These are phyloP conservation scores for Choloepus hoffmanni DNA, from an alignment of 2,113 vertebrate species.

Conservation along the genomic window DNA sequence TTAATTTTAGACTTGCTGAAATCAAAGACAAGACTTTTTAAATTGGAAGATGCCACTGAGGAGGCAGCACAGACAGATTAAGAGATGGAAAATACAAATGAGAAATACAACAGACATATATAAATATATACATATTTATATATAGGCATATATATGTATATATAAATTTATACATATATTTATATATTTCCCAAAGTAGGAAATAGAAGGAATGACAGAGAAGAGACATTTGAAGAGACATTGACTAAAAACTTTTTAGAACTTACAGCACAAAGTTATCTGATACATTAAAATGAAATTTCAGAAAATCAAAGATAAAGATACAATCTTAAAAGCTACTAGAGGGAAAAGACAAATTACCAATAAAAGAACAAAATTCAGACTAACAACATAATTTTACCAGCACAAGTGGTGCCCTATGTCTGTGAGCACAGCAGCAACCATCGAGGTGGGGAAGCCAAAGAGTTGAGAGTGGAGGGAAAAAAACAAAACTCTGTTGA, in stretches of 20 bases:
- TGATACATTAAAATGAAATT: not conserved
- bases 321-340: not conserved
- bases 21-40: constrained; percentile 3
- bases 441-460: not conserved
- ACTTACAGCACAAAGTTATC: not conserved
- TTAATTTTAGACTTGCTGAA: constrained; percentile 38
- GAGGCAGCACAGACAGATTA: not conserved
- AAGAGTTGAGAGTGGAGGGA: not conserved
- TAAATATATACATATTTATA: not conserved
- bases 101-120: not conserved
- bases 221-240: constrained; percentile 27
- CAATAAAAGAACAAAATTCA: not conserved
- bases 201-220: not conserved
- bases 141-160: not conserved
- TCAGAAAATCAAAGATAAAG: constrained; percentile 38
- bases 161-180: not conserved
- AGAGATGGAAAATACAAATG: not conserved
- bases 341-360: not conserved
- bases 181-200: not conserved
- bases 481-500: not conserved
- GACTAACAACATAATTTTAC: not conserved
- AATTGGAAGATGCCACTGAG: not conserved
- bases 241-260: not conserved
- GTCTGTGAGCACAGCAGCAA: too few species aligned
- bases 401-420: not conserved